Base-by-base conservation (phyloP, 2,888 invertebrate genomes). In the Netelia virgata region DNA sequence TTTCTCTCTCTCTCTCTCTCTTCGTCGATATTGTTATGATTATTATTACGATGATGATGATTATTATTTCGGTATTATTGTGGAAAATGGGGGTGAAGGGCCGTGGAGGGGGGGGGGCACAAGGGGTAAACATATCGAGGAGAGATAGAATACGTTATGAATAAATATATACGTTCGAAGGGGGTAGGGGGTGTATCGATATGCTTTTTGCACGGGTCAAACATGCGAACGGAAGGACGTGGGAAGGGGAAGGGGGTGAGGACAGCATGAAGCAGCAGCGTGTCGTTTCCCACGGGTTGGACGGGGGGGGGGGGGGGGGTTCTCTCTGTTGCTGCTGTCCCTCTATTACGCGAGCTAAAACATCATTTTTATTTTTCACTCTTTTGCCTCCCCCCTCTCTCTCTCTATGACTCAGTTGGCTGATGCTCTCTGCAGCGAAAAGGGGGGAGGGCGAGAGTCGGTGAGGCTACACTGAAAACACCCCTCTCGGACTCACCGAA, bases 281-380 rank as follows among this genome's bases (percentile, higher is more conserved):
- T 36, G 47, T 55, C 16, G 63, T 73, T 84, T 85, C 81, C 66
- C 81, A 84, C 82, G 86, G 64, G 68, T 73, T 53, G 63, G 82
- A 66, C 70, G 50, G 9, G 72, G 23, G 66, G 16, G 5, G 5
- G 66, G 50, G 9, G 72, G 23, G 66, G 16, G 5, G 5, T 36
- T 36, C 8, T 10, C 53, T 43, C 23, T 18, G 55, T 23, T 76
- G 18, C 66, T 73, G 36, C 36, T 36, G 36, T 36, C 63, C 47
- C 74, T 76, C 55, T 57, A 23, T 74, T 75, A 57, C 20, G 18
- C 53, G 57, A 36, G 6, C 36, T 36, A 66, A n/a, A 55, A 14
- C 75, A 82, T 83, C 81, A 84, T 85, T 85, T 85, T 86, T 74
- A 36, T 41, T 77, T 74, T 80, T 82, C 50, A 73, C 63, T 23